Conservation (phyloP, 64 coral and sea anemone species). For the Anthopleura sola region DNA sequence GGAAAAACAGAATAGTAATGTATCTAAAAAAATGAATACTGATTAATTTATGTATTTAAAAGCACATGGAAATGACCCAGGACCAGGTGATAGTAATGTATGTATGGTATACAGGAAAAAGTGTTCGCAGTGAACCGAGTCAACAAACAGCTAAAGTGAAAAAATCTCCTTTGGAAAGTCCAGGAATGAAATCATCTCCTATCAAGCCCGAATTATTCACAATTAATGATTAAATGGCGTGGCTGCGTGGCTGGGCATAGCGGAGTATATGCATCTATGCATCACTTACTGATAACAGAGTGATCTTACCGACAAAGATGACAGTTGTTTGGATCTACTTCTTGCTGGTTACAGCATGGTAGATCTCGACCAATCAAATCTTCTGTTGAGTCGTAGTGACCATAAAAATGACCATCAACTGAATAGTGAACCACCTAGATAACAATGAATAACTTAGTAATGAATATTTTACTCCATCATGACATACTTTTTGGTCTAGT, state of each 20-base stretch:
- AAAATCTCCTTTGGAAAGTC: no score
- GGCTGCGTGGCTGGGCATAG: no score
- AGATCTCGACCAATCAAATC: neutral
- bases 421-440: slow-evolving; percentile 63
- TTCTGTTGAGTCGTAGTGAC: slow-evolving; percentile 64
- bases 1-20: neutral
- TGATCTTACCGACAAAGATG: slow-evolving; percentile 51
- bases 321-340: slow-evolving; percentile 30
- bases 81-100: neutral
- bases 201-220: no score
- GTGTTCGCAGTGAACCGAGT: no score
- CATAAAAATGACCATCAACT: slow-evolving; percentile 61
- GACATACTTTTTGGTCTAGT: no score
- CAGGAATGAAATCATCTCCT: no score
- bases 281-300: no score
- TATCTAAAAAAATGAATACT: neutral
- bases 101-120: no score
- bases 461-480: no score
- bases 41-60: neutral
- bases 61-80: neutral
- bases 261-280: no score
- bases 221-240: no score
- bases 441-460: neutral
- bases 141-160: no score
- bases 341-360: slow-evolving; percentile 52